Percentiles rank a stretch among this genome's conserved stretches.
These are phyloP conservation scores for Polyommatus iphigenia DNA, from an alignment of 2,888 invertebrate genomes.

Conservation along the genomic window DNA sequence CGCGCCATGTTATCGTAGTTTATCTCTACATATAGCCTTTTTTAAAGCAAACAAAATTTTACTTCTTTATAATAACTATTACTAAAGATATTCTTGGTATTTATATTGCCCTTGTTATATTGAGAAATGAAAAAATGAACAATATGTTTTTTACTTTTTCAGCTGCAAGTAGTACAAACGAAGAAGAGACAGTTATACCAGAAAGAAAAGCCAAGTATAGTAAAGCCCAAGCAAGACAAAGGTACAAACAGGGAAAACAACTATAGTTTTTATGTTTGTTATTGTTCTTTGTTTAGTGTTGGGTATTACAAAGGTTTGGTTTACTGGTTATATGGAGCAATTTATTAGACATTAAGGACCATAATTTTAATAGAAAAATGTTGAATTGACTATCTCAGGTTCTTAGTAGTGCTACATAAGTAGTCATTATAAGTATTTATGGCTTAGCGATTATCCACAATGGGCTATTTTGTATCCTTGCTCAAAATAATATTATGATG, in stretches of 20 bases:
- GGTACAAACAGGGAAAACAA: slow-evolving; percentile 86
- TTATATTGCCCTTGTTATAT: neutral
- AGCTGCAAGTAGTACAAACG: slow-evolving; percentile 57
- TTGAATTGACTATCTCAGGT: neutral
- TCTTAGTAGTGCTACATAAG: neutral
- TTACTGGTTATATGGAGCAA: slow-evolving; percentile 11
- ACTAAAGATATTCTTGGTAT: neutral
- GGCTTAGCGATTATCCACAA: neutral
- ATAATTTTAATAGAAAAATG: neutral
- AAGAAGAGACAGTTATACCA: slow-evolving; percentile 59
- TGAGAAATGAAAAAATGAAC: neutral
- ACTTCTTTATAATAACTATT: no score
- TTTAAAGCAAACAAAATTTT: no score
- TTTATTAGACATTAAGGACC: neutral
- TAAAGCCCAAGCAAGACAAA: slow-evolving; percentile 87
- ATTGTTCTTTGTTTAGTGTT: slow-evolving; percentile 6
- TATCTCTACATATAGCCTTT: no score
- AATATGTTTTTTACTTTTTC: slow-evolving; percentile 41
- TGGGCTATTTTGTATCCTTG: neutral
- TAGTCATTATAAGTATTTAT: neutral
- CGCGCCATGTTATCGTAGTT: no score
- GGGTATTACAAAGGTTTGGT: neutral
- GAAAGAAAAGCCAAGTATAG: slow-evolving; percentile 81
- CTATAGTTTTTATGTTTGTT: slow-evolving; percentile 61
- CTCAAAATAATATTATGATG: neutral